Base-by-base conservation (phyloP, 2,113 vertebrate species). In the Phyllostomus discolor region DNA sequence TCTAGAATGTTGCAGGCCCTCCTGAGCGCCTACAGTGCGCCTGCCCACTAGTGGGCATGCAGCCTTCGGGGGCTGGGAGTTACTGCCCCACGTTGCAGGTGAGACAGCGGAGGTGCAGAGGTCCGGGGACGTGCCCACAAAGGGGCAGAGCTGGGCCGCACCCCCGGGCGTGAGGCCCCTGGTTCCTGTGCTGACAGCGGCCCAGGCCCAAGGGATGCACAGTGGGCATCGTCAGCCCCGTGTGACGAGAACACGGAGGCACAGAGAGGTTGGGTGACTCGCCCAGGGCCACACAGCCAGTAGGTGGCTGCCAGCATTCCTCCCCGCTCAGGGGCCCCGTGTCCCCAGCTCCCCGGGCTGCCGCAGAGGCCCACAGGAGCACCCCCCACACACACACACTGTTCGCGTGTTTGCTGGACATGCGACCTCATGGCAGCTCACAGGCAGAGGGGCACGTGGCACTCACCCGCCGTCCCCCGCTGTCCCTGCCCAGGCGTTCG, bases 401-500 rank as follows among this genome's bases (percentile, higher is more conserved):
- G 7, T 43, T 7, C 11, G 0, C 43, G 9, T 10, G 1, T 16
- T 16, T 46, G 0, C 26, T 11, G 16, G 2, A 8, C 0, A 0
- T 17, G 4, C 1, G 2, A 10, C 28, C 52, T 8, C 5, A 0
- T 12, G 22, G 46, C 76, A 9, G 0, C 3, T 4, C 5, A 9
- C 11, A 20, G 33, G 35, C 70, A 41, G 57, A 57, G 85, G 1
- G 31, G 17, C 6, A n/a, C 6, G 0, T 46, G 75, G 57, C 57
- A 28, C 97, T 98, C 86, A 93, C 97, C 96, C 15, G 16, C 64
- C 96, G 85, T 98, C 72, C 59, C 54, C 38, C 96, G 19, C 96
- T 96, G 88, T 97, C 72, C 93, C 96, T 80, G 70, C 97, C 10
- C 98, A 99, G 99, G 99, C 99, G 31, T 99, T 99, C 46, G 99